Evolutionary conservation across 2,888 invertebrate species (phyloP), one percentile per base, ranked within the genome.

Genomic region (Drosophila barbarae): DNA sequence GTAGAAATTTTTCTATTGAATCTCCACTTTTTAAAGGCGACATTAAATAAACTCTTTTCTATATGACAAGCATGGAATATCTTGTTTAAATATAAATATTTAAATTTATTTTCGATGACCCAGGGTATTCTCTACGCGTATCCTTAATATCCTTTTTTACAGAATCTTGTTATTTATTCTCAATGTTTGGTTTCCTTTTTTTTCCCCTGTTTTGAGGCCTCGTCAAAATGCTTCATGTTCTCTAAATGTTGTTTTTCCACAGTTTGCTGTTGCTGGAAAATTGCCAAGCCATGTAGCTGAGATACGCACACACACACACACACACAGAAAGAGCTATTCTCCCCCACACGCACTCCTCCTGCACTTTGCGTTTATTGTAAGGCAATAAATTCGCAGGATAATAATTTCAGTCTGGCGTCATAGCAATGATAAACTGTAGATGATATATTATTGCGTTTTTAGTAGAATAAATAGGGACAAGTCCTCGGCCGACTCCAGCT

Each of bases 351-450:
- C 61, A 23, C 23, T 23, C 23, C 23, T 56, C 53, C 57, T 63
- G 65, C 68, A 66, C 68, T 60, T 53, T 72, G 73, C 82, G 72
- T 77, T 80, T 78, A 86, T 86, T 77, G 81, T 79, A 75, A 76
- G 86, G 79, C 74, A 85, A 86, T 86, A 86, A 86, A 86, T 86
- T 86, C 71, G 76, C 74, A 73, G 85, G 84, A 86, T 86, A 85
- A 86, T 86, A 86, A 85, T 85, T 86, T 84, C 76, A 77, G 84
- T 80, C 85, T 85, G 86, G 84, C 86, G 85, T 86, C 86, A 76
- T 77, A 85, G 86, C 85, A 80, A 86, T 86, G 86, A 86, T 85
- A 86, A 86, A 84, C 86, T 85, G 84, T 74, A 71, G 84, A 86
- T 86, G 86, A 86, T 86, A 86, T 86, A 86, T 86, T 85, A 86